These are phyloP conservation scores for Cirrhinus mrigala DNA, from an alignment of 2,797 vertebrate species.

Conservation along the genomic window DNA sequence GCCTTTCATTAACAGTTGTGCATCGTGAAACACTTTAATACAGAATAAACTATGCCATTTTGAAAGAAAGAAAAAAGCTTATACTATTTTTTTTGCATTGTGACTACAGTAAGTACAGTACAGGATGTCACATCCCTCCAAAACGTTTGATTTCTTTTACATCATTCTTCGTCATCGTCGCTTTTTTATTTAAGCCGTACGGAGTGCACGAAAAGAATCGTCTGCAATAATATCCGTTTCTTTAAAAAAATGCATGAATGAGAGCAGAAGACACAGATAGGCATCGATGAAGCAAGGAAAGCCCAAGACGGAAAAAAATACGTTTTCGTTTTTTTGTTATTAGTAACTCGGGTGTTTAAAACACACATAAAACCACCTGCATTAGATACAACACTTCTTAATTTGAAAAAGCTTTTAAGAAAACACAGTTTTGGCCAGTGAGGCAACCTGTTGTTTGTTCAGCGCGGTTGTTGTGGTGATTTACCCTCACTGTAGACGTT, in stretches of 20 bases:
- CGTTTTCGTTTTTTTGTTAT: constrained; percentile 38
- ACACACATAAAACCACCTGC: constrained; percentile 46
- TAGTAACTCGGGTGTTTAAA: constrained; percentile 52
- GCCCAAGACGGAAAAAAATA: constrained; percentile 23
- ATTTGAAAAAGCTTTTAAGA: constrained; percentile 56
- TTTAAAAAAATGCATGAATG: constrained; percentile 72
- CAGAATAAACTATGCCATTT: constrained; percentile 44
- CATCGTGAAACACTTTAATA: constrained; percentile 34
- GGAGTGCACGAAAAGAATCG: constrained; percentile 68
- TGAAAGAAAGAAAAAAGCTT: constrained; percentile 38
- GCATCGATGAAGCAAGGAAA: constrained; percentile 41
- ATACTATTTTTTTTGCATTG: constrained; percentile 30
- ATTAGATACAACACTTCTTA: constrained; percentile 51
- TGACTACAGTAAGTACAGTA: constrained; percentile 72
- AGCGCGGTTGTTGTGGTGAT: constrained; percentile 11
- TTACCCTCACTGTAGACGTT: constrained; percentile 22
- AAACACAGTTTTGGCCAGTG: constrained; percentile 50
- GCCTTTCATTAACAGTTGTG: constrained; percentile 34
- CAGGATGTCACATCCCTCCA: constrained; percentile 63
- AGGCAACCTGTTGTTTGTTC: constrained; percentile 23
- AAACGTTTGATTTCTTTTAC: constrained; percentile 51
- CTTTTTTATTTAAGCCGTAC: constrained; percentile 54
- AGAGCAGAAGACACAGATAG: constrained; percentile 58
- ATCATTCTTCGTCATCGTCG: constrained; percentile 33
- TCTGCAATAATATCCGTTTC: constrained; percentile 58